These are phyloP conservation scores for Galerucella nymphaeae DNA, from an alignment of 2,888 invertebrate species.

Conservation along the genomic window DNA sequence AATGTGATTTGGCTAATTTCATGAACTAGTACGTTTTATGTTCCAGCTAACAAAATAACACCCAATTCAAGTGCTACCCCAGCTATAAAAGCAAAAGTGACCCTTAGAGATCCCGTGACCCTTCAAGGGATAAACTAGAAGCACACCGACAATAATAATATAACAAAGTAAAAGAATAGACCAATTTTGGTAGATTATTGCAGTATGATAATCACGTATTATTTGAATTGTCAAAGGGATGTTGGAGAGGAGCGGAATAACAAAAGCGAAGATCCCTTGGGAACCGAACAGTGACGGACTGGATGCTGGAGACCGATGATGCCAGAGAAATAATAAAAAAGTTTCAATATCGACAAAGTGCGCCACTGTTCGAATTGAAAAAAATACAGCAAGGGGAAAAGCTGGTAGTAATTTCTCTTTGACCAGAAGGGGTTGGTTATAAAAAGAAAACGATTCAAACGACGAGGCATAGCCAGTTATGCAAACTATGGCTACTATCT, in stretches of 20 bases:
- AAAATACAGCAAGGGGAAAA: not conserved
- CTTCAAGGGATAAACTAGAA: slow-evolving; percentile 33
- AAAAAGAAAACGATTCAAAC: slow-evolving; percentile 62
- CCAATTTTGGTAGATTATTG: slow-evolving; percentile 46
- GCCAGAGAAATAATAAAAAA: too few relatives aligned
- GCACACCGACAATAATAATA: slow-evolving; percentile 36
- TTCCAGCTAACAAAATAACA: slow-evolving; percentile 34
- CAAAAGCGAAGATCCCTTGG: slow-evolving; percentile 37
- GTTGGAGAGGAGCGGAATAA: slow-evolving; percentile 37
- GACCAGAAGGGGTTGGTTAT: slow-evolving; percentile 58
- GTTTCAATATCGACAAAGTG: too few relatives aligned
- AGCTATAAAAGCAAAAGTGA: slow-evolving; percentile 30
- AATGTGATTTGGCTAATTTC: slow-evolving; percentile 28
- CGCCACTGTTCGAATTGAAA: not conserved
- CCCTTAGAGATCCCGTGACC: slow-evolving; percentile 29
- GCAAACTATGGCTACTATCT: slow-evolving; percentile 63
- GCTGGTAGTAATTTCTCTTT: slow-evolving; percentile 31
- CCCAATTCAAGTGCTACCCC: slow-evolving; percentile 35
- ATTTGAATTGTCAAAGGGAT: slow-evolving; percentile 57
- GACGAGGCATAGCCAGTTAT: slow-evolving; percentile 62
- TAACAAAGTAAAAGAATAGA: slow-evolving; percentile 49
- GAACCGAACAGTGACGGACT: slow-evolving; percentile 22
- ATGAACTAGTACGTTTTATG: slow-evolving; percentile 33
- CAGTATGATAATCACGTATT: slow-evolving; percentile 63
- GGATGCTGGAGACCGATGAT: not conserved